These are phyloP conservation scores for Pocillopora verrucosa DNA, from an alignment of 64 coral and sea anemone species.

Conservation along the genomic window DNA sequence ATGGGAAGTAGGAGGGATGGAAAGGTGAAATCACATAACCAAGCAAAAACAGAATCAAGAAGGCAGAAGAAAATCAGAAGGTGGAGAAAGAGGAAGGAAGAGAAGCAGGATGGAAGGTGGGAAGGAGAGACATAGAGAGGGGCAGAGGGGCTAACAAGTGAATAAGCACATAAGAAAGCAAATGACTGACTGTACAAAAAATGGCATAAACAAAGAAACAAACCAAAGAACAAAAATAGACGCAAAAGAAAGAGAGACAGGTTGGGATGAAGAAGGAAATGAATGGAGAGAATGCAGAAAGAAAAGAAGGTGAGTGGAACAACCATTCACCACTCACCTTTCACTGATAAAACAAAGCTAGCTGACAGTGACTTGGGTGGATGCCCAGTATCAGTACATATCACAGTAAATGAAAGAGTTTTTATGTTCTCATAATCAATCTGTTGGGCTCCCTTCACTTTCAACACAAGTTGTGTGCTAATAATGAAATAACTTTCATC, in stretches of 20 bases:
- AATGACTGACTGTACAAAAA: too few relatives aligned
- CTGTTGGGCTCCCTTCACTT: slow-evolving; percentile 56
- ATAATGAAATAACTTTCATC: slow-evolving; percentile 73
- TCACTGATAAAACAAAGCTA: slow-evolving; percentile 48
- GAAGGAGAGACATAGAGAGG: neutral
- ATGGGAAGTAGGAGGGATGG: too few relatives aligned
- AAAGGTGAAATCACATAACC: too few relatives aligned
- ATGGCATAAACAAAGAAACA: too few relatives aligned
- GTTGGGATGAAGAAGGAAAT: neutral
- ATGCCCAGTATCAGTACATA: slow-evolving; percentile 72
- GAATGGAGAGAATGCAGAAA: neutral
- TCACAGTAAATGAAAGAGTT: slow-evolving; percentile 56
- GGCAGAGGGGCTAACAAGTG: too few relatives aligned
- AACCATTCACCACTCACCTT: slow-evolving; percentile 21
- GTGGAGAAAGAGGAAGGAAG: neutral
- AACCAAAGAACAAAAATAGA: too few relatives aligned
- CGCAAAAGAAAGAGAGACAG: neutral
- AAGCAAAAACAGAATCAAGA: neutral
- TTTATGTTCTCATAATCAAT: slow-evolving; percentile 68
- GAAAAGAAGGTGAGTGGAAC: too few relatives aligned
- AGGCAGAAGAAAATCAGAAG: neutral
- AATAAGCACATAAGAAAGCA: too few relatives aligned
- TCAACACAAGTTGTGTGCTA: slow-evolving; percentile 33
- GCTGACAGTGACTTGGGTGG: slow-evolving; percentile 49
- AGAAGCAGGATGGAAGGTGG: neutral